Evolutionary conservation across 2,797 vertebrate species (phyloP).

Genomic region (Lemur catta): DNA sequence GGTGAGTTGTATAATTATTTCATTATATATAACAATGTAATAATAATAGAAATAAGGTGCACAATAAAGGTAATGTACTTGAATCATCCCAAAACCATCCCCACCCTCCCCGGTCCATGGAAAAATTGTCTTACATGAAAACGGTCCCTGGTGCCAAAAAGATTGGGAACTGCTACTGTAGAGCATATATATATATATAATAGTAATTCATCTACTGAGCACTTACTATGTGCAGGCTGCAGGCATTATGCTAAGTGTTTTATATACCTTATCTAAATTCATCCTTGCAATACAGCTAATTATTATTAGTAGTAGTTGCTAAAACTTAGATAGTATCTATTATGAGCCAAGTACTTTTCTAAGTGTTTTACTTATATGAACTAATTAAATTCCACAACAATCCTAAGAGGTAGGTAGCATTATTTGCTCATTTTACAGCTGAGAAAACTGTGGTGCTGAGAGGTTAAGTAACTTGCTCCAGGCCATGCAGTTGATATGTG

Average conservation of each 20-base stretch:
- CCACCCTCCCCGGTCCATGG: too few relatives aligned
- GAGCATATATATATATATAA: background rate
- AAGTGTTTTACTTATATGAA: background rate
- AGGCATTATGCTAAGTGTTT: background rate
- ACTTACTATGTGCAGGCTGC: background rate
- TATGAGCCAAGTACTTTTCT: background rate
- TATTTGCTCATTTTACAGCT: slow-evolving; percentile 7
- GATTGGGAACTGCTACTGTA: too few relatives aligned
- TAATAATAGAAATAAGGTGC: too few relatives aligned
- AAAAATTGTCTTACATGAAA: too few relatives aligned
- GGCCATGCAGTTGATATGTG: background rate
- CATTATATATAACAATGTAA: too few relatives aligned
- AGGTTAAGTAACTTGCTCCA: background rate
- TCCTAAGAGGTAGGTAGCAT: background rate
- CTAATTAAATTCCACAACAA: background rate
- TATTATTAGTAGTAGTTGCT: background rate
- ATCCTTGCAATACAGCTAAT: background rate
- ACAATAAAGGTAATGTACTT: too few relatives aligned
- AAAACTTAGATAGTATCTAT: background rate
- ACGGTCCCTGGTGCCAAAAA: too few relatives aligned
- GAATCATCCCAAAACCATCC: too few relatives aligned
- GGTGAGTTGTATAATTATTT: too few relatives aligned
- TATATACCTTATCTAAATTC: slow-evolving; percentile 1
- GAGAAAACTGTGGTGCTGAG: background rate
- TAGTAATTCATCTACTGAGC: background rate